Evolutionary conservation across 2,888 invertebrate genomes (phyloP).

Genomic region (Smittia sp.): DNA sequence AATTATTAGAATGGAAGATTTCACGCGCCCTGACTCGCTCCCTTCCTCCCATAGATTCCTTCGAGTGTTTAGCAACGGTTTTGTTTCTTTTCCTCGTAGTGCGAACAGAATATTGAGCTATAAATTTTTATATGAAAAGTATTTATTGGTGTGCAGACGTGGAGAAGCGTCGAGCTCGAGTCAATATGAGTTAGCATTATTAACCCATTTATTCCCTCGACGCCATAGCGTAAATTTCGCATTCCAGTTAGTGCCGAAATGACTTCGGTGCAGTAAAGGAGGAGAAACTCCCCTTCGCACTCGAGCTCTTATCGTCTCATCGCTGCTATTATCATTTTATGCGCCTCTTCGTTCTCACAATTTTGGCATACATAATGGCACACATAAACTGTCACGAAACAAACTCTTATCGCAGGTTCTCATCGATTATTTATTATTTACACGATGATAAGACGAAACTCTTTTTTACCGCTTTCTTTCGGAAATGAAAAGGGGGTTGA

Average conservation of each 20-base stretch:
- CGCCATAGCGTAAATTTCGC: neutral
- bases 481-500: neutral
- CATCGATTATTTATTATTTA: constrained; percentile 26
- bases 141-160: constrained; percentile 29
- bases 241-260: neutral
- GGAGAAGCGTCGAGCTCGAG: neutral
- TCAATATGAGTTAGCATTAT: constrained; percentile 12
- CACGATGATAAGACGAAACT: constrained; percentile 10
- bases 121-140: constrained; percentile 6
- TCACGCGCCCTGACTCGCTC: neutral
- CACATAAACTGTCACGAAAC: constrained; percentile 14
- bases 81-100: neutral
- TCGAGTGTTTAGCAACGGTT: neutral
- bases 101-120: constrained; percentile 4
- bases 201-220: constrained; percentile 22
- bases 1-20: constrained; percentile 12
- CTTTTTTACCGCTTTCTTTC: neutral
- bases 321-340: constrained; percentile 23
- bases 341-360: neutral
- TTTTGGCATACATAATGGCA: neutral
- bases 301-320: neutral
- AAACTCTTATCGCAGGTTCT: constrained; percentile 16
- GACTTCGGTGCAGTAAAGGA: neutral
- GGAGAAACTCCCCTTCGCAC: neutral
- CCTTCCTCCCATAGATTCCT: neutral